A percentile compares a stretch with the other conserved stretches of the same genome.
phyloP scores from a whole-genome alignment of 2,888 invertebrate species.

The Heliconius cydno region DNA sequence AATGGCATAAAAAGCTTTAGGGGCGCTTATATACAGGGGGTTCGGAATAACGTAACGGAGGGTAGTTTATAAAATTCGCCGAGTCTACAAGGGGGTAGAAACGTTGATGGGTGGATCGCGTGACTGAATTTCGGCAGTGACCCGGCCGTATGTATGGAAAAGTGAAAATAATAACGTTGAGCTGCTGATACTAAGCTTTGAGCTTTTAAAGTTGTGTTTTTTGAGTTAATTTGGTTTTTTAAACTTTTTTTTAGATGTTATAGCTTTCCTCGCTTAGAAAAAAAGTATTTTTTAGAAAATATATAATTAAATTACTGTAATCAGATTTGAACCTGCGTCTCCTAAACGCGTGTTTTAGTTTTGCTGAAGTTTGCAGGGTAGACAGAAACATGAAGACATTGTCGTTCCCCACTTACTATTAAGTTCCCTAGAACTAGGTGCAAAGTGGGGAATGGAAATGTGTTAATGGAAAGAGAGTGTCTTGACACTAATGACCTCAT shows the following conservation, averaged over 20 bases:
- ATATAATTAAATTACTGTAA: not conserved
- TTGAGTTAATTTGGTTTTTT: not conserved
- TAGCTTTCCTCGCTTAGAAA: not conserved
- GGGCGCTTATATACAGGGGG: constrained; percentile 65
- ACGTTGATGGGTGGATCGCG: constrained; percentile 83
- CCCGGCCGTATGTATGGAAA: constrained; percentile 77
- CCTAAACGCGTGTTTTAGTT: too few species aligned
- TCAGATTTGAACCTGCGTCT: too few species aligned
- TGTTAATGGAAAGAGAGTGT: too few species aligned
- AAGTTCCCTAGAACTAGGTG: too few species aligned
- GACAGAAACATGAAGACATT: too few species aligned
- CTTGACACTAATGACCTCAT: too few species aligned
- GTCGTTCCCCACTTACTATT: too few species aligned
- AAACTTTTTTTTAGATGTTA: not conserved
- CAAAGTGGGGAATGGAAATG: too few species aligned
- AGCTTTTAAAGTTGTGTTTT: not conserved
- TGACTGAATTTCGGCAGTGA: constrained; percentile 83
- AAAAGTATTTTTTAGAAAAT: not conserved
- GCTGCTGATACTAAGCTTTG: constrained; percentile 56
- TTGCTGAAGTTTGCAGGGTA: too few species aligned
- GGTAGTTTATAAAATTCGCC: constrained; percentile 81
- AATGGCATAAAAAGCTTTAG: constrained; percentile 65
- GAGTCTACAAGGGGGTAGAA: constrained; percentile 63
- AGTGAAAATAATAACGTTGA: constrained; percentile 78
- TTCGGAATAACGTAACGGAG: constrained; percentile 71